Base-by-base conservation (phyloP, 2,888 invertebrate genomes). In the Dynastes tityus region DNA sequence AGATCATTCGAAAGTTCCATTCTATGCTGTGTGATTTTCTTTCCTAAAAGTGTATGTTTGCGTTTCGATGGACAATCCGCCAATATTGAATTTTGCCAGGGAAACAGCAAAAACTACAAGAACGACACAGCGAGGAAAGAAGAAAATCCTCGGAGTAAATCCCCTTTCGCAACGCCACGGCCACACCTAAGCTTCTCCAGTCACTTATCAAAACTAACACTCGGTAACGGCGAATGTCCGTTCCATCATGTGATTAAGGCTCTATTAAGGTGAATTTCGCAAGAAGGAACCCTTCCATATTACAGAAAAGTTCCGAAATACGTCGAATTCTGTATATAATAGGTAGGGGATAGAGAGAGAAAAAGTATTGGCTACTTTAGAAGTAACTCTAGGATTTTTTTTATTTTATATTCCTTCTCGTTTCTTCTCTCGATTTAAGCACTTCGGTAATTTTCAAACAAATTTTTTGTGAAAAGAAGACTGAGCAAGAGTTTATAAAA, bases 181-280 rank as follows among this genome's bases (percentile, higher is more conserved):
- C 85, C 85, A 83, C 85, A 84, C 82, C 82, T 85, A 85, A 85
- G 84, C 84, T 82, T 82, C 73, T 81, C 77, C 80, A 84, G 82
- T 84, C 85, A 85, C 85, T 85, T 86, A 85, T 84, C 85, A 85
- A 84, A 85, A 83, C 84, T 83, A 81, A 81, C 79, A 77, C 82
- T 76, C 78, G 78, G 77, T 37, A 76, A 76, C 79, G 68, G 79
- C 63, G 68, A 79, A 76, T 76, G 79, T 79, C 76, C 49, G 53
- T 79, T 76, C 79, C 76, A 79, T 78, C 78, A 78, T 74, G 73
- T 78, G 78, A 78, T 78, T 78, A 78, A 78, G 78, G 64, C 55
- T 61, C 61, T 74, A 74, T 74, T 63, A 74, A 74, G 73, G 61
- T 61, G 73, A 61, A 45, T 74, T 74, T 74, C 73, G 61, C 45